Evolutionary conservation across 2,797 vertebrate species (phyloP), one percentile per base, ranked within the genome.

Genomic region (Enteromius thamalakanensis): DNA sequence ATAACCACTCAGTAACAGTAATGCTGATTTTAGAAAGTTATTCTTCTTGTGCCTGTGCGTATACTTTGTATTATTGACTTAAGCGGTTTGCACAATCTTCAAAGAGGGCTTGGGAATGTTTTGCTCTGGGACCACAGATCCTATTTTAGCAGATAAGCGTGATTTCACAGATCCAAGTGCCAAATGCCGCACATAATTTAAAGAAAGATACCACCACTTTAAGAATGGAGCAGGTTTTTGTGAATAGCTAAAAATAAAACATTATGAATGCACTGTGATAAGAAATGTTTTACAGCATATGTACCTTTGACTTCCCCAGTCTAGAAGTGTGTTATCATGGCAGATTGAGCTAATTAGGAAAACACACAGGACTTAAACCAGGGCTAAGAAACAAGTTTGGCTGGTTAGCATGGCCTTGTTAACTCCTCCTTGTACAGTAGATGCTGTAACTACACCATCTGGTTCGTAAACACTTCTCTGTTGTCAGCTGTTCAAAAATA

Each of bases 331-430:
- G 53, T 58, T 64, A 42, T 76, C 74, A 40, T 76, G 34, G 21
- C 74, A 76, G 53, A 58, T 26, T 76, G 74, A 58, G 53, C 74
- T 76, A 76, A 76, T 76, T 76, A 76, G 40, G 74, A 76, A 76
- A 76, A 40, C 74, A 42, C 74, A 60, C 58, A 76, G 74, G 74
- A 76, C 58, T 58, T 58, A 42, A 76, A 76, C 53, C 53, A 58
- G 53, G n/a, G 14, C n/a, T 76, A 76, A 15, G 34, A 76, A 76
- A 60, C n/a, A 42, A 58, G 74, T 76, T 58, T 76, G 72, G 32
- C 34, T 76, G 34, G 74, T 60, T 58, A 42, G 74, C 74, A 23
- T 26, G n/a, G 74, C 74, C 74, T 40, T 14, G 55, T 76, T 76
- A 76, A 42, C 53, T 53, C 21, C 74, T 76, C 53, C 74, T 76